phyloP scores from a whole-genome alignment of 2,113 vertebrate genomes.

The Phalacrocorax carbo region DNA sequence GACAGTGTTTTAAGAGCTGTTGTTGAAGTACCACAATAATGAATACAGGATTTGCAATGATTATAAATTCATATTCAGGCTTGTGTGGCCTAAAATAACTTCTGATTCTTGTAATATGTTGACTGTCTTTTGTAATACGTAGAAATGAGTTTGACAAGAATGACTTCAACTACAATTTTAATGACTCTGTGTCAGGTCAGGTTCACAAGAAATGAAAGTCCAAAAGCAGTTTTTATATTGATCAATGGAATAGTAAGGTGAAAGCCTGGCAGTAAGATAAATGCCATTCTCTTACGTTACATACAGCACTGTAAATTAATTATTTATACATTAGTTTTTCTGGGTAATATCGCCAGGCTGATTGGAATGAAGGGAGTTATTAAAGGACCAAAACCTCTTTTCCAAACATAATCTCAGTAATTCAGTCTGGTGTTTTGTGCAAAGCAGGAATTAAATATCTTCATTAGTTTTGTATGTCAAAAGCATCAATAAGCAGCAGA shows the following conservation, averaged over 20 bases:
- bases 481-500: background rate
- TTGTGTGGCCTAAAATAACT: background rate
- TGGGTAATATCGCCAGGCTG: background rate
- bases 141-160: background rate
- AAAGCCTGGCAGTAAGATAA: background rate
- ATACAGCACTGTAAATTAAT: background rate
- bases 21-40: background rate
- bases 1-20: background rate
- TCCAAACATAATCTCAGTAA: background rate
- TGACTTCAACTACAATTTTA: background rate
- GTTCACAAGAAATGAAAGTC: background rate
- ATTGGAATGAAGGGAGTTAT: background rate
- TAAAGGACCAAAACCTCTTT: background rate
- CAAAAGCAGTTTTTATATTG: background rate
- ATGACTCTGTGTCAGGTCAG: background rate
- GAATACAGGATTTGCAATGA: background rate
- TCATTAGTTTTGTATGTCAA: background rate
- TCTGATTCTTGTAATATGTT: background rate
- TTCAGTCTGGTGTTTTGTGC: background rate
- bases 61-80: background rate
- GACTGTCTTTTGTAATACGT: background rate
- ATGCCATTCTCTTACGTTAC: background rate
- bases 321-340: background rate
- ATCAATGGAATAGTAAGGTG: background rate
- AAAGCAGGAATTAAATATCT: background rate